phyloP scores from a whole-genome alignment of 2,888 invertebrate genomes.

The Caenorhabditis sp. region DNA sequence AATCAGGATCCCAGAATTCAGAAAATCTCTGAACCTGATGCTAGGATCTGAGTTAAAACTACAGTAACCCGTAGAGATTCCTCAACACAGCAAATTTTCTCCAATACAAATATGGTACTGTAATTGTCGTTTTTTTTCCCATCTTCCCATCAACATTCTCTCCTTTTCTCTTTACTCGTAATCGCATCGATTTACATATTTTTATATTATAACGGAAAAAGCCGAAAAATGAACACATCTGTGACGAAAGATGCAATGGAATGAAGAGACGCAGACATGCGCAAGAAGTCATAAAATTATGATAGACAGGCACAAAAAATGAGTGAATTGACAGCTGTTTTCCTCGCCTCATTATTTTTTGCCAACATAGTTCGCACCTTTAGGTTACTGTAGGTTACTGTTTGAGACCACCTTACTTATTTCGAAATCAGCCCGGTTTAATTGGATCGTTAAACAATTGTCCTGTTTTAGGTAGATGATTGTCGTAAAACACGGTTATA shows the following conservation, averaged over 20 bases:
- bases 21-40: too few relatives aligned
- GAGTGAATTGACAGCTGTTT: not conserved
- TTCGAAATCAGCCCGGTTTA: not conserved
- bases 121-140: too few relatives aligned
- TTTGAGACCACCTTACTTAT: too few relatives aligned
- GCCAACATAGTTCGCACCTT: not conserved
- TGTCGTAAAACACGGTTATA: too few relatives aligned
- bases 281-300: constrained; percentile 1
- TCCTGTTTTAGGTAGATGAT: too few relatives aligned
- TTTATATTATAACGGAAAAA: not conserved
- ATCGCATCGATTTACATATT: not conserved
- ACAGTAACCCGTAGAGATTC: too few relatives aligned
- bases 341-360: not conserved
- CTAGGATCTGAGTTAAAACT: too few relatives aligned
- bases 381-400: not conserved
- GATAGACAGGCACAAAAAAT: not conserved
- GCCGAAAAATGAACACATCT: not conserved
- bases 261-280: not conserved
- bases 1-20: too few relatives aligned
- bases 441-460: too few relatives aligned
- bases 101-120: too few relatives aligned
- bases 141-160: not conserved
- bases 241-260: not conserved
- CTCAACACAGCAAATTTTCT: too few relatives aligned
- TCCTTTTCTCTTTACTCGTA: not conserved